Evolutionary conservation across 2,113 vertebrate genomes (phyloP).

Genomic region (Oenanthe melanoleuca): DNA sequence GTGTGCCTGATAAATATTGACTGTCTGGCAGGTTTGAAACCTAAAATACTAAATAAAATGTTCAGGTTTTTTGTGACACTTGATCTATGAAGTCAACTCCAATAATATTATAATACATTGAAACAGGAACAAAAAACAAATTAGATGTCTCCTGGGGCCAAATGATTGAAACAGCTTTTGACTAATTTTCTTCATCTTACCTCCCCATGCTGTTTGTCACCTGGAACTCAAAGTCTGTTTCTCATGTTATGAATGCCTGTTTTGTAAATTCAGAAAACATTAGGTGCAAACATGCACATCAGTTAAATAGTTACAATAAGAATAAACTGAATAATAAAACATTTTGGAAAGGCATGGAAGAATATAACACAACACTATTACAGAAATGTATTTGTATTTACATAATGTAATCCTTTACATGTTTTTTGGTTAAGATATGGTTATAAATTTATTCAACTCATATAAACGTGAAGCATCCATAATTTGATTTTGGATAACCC

Average conservation of each 20-base stretch:
- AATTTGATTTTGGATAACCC: neutral
- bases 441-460: neutral
- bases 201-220: slow-evolving; percentile 33
- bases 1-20: slow-evolving; percentile 68
- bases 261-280: slow-evolving; percentile 23
- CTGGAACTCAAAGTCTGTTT: neutral
- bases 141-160: slow-evolving; percentile 41
- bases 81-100: slow-evolving; percentile 67
- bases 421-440: neutral
- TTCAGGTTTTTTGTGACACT: slow-evolving; percentile 58
- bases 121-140: slow-evolving; percentile 69
- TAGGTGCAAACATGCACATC: neutral
- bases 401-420: neutral
- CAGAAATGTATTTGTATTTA: neutral
- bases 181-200: slow-evolving; percentile 60
- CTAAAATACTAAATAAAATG: slow-evolving; percentile 64
- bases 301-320: neutral
- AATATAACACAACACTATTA: neutral
- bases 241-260: neutral
- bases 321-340: neutral
- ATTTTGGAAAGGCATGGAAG: neutral
- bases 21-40: slow-evolving; percentile 50
- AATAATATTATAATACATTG: slow-evolving; percentile 68
- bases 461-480: neutral
- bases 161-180: slow-evolving; percentile 61